Percentiles rank a stretch among this genome's conserved stretches.
phyloP scores from a whole-genome alignment of 2,888 invertebrate species.

The Tachystola acroxantha region DNA sequence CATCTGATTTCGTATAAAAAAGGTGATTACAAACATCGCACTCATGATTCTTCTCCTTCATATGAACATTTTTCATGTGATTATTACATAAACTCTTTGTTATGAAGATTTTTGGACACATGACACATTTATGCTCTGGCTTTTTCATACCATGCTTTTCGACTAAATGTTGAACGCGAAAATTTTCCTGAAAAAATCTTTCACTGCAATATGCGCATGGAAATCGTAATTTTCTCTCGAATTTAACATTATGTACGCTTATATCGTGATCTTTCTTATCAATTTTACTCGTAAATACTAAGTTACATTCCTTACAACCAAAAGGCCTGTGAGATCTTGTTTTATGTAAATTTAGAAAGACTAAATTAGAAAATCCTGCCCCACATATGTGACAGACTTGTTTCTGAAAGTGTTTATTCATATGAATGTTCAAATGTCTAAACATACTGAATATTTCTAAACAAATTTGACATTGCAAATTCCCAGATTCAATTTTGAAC shows the following conservation, averaged over 20 bases:
- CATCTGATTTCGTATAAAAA: constrained; percentile 59
- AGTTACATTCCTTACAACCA: constrained; percentile 38
- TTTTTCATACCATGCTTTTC: constrained; percentile 43
- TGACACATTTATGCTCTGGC: constrained; percentile 46
- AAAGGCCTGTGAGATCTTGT: constrained; percentile 40
- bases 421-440: constrained; percentile 53
- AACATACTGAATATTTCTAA: constrained; percentile 41
- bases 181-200: constrained; percentile 38
- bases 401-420: constrained; percentile 61
- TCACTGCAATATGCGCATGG: constrained; percentile 40
- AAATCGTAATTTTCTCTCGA: constrained; percentile 32
- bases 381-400: constrained; percentile 64
- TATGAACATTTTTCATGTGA: constrained; percentile 57
- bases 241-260: constrained; percentile 24
- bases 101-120: constrained; percentile 52
- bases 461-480: constrained; percentile 53
- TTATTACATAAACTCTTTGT: constrained; percentile 56
- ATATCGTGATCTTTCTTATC: constrained; percentile 36
- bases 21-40: constrained; percentile 53
- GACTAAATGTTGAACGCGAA: constrained; percentile 34
- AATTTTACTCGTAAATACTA: constrained; percentile 29
- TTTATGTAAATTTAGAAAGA: constrained; percentile 55
- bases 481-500: constrained; percentile 40
- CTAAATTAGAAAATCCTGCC: constrained; percentile 52
- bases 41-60: constrained; percentile 54